Percentiles rank a stretch among this genome's conserved stretches.
These are phyloP conservation scores for Gymnosoma rotundatum DNA, from an alignment of 2,888 invertebrate genomes.

Conservation along the genomic window DNA sequence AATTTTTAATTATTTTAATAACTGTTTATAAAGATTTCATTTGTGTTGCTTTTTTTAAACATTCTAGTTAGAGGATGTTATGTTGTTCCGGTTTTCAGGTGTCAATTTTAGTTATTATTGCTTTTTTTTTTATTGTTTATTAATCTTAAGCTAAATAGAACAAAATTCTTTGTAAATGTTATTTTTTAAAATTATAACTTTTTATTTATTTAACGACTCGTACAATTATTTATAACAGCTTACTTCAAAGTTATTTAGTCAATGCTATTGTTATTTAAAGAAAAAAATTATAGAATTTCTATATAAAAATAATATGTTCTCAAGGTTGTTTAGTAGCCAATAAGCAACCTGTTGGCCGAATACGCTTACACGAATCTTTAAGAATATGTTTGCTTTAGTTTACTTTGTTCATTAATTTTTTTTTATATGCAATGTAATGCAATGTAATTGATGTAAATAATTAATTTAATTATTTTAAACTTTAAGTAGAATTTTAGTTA, in stretches of 20 bases:
- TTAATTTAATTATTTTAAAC: background rate
- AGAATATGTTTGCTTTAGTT: slow-evolving; percentile 14
- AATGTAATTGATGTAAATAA: background rate
- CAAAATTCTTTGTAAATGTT: slow-evolving; percentile 8
- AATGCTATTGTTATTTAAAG: slow-evolving; percentile 42
- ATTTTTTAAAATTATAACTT: slow-evolving; percentile 29
- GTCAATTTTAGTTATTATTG: background rate
- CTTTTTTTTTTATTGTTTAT: background rate
- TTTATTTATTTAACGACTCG: background rate
- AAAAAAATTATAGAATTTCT: slow-evolving; percentile 20
- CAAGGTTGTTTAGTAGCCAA: slow-evolving; percentile 61
- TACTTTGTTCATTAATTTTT: slow-evolving; percentile 7
- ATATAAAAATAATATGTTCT: slow-evolving; percentile 42
- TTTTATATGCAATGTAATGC: background rate
- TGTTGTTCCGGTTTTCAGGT: background rate
- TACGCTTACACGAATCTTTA: slow-evolving; percentile 34
- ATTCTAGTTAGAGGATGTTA: slow-evolving; percentile 21
- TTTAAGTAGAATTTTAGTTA: too few species aligned
- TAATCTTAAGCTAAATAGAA: background rate
- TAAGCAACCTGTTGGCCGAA: slow-evolving; percentile 49
- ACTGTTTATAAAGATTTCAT: background rate
- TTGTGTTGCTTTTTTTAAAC: slow-evolving; percentile 3
- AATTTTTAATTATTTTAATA: background rate
- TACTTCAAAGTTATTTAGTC: slow-evolving; percentile 53
- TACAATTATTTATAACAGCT: slow-evolving; percentile 29